Percentiles rank a stretch among this genome's conserved stretches.
Evolutionary conservation across 1,140 invertebrate species (phyloP).

Genomic region (Nasonia vitripennis): DNA sequence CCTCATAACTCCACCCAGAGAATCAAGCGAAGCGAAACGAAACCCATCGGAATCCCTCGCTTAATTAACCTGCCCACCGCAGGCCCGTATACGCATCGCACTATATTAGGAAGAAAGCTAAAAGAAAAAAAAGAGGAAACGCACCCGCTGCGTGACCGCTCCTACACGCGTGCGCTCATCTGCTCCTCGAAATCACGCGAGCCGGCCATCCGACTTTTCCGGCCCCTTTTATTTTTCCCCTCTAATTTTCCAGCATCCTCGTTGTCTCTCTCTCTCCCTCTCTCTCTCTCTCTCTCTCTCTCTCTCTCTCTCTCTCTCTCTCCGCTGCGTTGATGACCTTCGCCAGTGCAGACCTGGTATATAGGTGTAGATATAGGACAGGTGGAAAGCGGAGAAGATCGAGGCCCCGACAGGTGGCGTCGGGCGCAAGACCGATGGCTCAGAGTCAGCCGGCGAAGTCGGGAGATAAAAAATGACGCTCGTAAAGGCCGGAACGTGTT

Average conservation of each 20-base stretch:
- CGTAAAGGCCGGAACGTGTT: conserved; percentile 11
- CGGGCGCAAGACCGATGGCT: conserved; percentile 24
- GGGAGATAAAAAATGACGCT: conserved; percentile 37
- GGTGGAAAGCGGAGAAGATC: conserved; percentile 8
- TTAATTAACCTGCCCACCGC: neutral
- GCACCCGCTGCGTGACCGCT: neutral
- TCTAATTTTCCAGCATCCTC: conserved; percentile 10
- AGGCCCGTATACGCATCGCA: neutral
- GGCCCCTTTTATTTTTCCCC: neutral
- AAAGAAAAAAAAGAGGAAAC: neutral
- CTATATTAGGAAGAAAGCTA: neutral
- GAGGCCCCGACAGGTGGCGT: conserved; percentile 26
- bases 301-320: neutral
- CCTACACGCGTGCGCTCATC: neutral
- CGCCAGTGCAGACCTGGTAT: neutral
- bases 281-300: neutral
- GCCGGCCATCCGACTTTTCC: neutral
- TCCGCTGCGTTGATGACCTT: neutral
- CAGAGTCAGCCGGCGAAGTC: neutral
- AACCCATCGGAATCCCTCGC: conserved; percentile 3
- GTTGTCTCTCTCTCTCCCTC: neutral
- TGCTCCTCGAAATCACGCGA: neutral
- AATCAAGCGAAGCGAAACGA: neutral
- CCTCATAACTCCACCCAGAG: neutral
- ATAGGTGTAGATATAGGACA: neutral